Evolutionary conservation across 1,140 invertebrate species (phyloP), one percentile per base, ranked within the genome.

Genomic region (Megathymus violae): DNA sequence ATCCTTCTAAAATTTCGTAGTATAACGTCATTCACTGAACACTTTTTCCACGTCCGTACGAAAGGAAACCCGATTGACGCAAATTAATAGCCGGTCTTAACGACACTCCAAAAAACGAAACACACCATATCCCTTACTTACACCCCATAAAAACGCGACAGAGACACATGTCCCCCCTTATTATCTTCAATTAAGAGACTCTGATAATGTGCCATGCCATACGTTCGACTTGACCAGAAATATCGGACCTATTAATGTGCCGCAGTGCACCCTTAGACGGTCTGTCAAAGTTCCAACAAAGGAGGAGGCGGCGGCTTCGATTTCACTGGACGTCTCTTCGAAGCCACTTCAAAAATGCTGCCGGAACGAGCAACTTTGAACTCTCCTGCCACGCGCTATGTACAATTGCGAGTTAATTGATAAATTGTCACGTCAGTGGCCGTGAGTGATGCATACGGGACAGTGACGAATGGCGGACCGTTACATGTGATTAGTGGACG

Each of bases 141-240:
- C 80, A 79, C 77, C 74, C 86, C 80, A 85, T 86, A 89, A 88
- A 85, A 89, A 88, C 74, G 74, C 75, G 85, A 87, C 84, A 82
- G 78, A 88, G 86, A 88, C 86, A 88, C 79, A 87, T 89, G 84
- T 85, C 81, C 74, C 68, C 78, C 80, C 82, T 85, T 85, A 87
- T 89, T 87, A 89, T 89, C 82, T 87, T 87, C 86, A 89, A 89
- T 89, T 89, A 89, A 86, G 85, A 84, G 80, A 71, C 74, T 77
- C 75, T 67, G 86, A 89, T 89, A 89, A 82, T 82, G 67, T 79
- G 71, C 74, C 76, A 74, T 82, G 84, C 82, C 86, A 87, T 85
- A 87, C 78, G 82, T 71, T 74, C 64, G 67, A 71, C 63, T 43
- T 46, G 48, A 43, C 81, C 80, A 85, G 15, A 43, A 25, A 36